Base-by-base conservation (phyloP, 2,888 invertebrate genomes). In the Galerucella calmariensis region DNA sequence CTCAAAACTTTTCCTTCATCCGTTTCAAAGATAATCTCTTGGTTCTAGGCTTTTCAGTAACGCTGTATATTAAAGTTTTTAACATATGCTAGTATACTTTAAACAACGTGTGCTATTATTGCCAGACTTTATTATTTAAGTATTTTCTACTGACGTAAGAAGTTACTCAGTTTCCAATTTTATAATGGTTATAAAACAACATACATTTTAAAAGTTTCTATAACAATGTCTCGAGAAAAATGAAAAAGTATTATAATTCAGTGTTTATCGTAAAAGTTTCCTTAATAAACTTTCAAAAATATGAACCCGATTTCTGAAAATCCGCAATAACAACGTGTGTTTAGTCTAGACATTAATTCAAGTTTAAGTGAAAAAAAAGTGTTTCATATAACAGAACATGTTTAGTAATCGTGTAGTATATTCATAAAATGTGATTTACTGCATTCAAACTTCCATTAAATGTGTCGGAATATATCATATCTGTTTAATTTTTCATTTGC, bases 371-470 rank as follows among this genome's bases (percentile, higher is more conserved):
- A 48, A 69, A 63, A 69, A 69, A 59, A 61, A 59, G 44, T 61
- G 11, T 56, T 56, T 56, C 16, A 9, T 51, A 48, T 69, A 69
- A 24, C 69, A 62, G 35, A 62, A 62, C 51, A 53, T 53, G 35
- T 53, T 70, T 20, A 63, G 69, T 70, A 70, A 70, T 70, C 69
- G 56, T 70, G 62, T 51, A 70, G 69, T 53, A 70, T 70, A 70
- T 70, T 70, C 62, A 70, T 70, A 70, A 70, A 70, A 70, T 70
- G 48, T 70, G 69, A 70, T 70, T 70, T 70, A 70, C 63, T 14
- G 53, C 69, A 51, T 70, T 63, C 11, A 62, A 14, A 27, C 35
- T 51, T 53, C 63, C 69, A 63, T 70, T 70, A 62, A 70, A 70
- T 70, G 62, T 63, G 69, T 70, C 69, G 51, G 48, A 63, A 70